Conservation (phyloP, 2,113 vertebrate species). For the Heptranchias perlo region DNA sequence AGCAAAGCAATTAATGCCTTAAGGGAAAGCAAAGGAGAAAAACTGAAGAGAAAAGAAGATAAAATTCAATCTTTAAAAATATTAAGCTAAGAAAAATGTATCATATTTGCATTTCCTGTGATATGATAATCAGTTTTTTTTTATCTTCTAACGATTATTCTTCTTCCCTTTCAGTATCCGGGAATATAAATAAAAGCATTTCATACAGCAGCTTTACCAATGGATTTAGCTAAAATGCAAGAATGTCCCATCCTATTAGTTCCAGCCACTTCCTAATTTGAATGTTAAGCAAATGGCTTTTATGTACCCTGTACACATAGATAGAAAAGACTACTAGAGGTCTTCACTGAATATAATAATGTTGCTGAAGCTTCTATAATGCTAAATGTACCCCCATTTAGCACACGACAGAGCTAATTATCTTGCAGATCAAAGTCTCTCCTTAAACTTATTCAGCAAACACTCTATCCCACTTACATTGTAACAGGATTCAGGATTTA, state of each 20-base stretch:
- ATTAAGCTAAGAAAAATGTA: not conserved
- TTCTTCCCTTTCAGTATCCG: not conserved
- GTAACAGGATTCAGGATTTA: constrained; percentile 48
- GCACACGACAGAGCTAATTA: constrained; percentile 62
- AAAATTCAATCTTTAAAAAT: not conserved
- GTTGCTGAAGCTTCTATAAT: constrained; percentile 48
- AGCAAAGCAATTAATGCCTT: not conserved
- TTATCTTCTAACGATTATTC: not conserved
- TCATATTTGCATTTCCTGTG: not conserved
- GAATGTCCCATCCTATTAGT: constrained; percentile 28
- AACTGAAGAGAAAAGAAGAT: not conserved
- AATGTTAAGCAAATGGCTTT: constrained; percentile 20
- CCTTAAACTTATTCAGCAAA: constrained; percentile 55
- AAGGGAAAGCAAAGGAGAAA: not conserved
- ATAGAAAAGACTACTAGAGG: constrained; percentile 40
- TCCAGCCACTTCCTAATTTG: constrained; percentile 13
- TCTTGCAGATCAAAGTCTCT: constrained; percentile 66
- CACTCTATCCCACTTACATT: constrained; percentile 47
- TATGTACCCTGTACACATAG: not conserved
- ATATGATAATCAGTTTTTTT: constrained; percentile 18
- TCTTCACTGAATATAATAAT: constrained; percentile 45
- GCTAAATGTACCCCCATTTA: constrained; percentile 46
- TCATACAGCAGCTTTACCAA: constrained; percentile 15
- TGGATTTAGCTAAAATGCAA: constrained; percentile 34
- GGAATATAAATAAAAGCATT: constrained; percentile 21